Base-by-base conservation (phyloP, 2,113 vertebrate species). In the Megaceryle torquata region DNA sequence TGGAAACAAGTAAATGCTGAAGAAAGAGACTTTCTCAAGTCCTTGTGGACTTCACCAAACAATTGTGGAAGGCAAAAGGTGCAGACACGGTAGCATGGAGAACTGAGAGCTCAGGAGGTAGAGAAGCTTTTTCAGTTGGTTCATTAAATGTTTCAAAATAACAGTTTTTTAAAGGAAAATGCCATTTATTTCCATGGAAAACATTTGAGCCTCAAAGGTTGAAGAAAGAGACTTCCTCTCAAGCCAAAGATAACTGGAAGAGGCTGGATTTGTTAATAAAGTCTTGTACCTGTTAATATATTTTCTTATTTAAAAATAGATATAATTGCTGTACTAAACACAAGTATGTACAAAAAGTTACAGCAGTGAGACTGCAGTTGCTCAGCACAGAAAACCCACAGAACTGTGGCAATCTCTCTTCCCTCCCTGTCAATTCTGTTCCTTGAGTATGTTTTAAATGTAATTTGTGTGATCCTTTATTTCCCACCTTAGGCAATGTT, bases 191-290 rank as follows among this genome's bases (percentile, higher is more conserved):
- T 70, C 91, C 94, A 81, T 37, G 80, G 60, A 43, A 88, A 46
- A 67, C 39, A 22, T 81, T 77, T 87, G 88, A 71, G 19, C 28
- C 84, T 89, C 69, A 61, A 82, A 89, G 43, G 71, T 41, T 74
- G 60, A 95, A 72, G 16, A 74, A 48, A 82, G 24, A 35, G 82
- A 53, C 22, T 76, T 91, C 37, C 64, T 97, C 44, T 69, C 59
- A 60, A 85, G 72, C 92, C 93, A 92, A 86, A 91, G 94, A 82
- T 96, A 96, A 76, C 86, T 97, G 92, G 85, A 96, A 87, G 65
- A 87, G 44, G 81, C 63, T 88, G 80, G 41, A 91, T 77, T 91
- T 88, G 82, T 43, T 83, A 75, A 29, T 91, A 91, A 92, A 97
- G 76, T 87, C 50, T 89, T 91, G n/a, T 57, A 89, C 2, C 15